These are phyloP conservation scores for Agrilus biguttatus DNA, from an alignment of 2,888 invertebrate genomes.

Conservation along the genomic window DNA sequence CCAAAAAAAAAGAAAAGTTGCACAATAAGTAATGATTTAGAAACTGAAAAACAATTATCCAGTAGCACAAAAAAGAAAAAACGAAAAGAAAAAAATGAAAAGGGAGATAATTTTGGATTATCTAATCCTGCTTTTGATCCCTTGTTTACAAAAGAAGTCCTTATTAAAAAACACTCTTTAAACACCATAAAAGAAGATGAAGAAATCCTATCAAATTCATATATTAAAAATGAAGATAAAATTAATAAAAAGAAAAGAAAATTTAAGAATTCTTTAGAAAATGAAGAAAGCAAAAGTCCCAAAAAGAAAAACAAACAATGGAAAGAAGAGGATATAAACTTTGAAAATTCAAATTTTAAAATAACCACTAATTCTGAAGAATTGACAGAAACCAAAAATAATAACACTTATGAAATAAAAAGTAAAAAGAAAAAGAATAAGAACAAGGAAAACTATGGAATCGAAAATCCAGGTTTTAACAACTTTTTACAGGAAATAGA, in stretches of 20 bases:
- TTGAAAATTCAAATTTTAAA: background rate
- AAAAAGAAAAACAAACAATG: constrained; percentile 7
- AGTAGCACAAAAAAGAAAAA: constrained; percentile 1
- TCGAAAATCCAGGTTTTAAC: constrained; percentile 4
- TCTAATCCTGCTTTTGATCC: constrained; percentile 25
- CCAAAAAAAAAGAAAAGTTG: constrained; percentile 2
- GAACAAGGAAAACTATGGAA: constrained; percentile 5
- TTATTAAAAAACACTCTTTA: constrained; percentile 16
- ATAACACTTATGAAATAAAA: constrained; percentile 3
- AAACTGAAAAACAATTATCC: background rate
- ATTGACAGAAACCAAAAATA: constrained; percentile 1
- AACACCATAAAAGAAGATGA: constrained; percentile 18
- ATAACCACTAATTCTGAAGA: background rate
- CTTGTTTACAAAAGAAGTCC: constrained; percentile 9
- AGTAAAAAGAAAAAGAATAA: constrained; percentile 8
- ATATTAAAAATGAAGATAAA: constrained; percentile 1
- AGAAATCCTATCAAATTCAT: background rate
- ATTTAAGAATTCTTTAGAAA: constrained; percentile 3
- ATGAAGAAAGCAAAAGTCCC: constrained; percentile 1
- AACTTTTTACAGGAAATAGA: constrained; percentile 5
- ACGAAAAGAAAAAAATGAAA: constrained; percentile 10
- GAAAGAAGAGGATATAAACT: constrained; percentile 7
- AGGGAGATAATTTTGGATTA: constrained; percentile 12
- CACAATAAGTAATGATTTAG: no score
- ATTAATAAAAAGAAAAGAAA: constrained; percentile 6